Evolutionary conservation across 2,888 invertebrate species (phyloP), one percentile per base, ranked within the genome.

Genomic region (Fabriciana adippe): DNA sequence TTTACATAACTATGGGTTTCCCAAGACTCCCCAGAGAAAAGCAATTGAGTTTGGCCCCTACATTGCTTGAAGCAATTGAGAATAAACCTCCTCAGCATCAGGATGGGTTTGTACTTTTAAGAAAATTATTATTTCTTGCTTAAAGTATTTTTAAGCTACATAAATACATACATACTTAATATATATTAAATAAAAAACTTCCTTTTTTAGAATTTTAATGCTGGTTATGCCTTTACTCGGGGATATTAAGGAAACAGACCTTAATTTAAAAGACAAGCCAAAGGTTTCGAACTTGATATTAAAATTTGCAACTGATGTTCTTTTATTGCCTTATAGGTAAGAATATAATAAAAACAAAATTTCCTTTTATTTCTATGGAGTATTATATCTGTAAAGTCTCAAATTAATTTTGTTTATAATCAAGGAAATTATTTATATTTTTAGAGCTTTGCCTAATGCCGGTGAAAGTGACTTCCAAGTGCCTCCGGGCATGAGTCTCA

Each of bases 1-100:
- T 99, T 78, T 99, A 98, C 84, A 96, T 99, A 72, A 97, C 97
- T 81, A 94, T 97, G 94, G 98, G 98, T 11, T 98, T 95, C 88
- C 97, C 98, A 0, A 93, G 98, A 64, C 88, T 98, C 76, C 94
- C 95, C 14, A 88, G 94, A 59, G 95, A 95, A 13, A 95, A 96
- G 79, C 97, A 97, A 86, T 93, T 95, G 6, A 94, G 94, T 72
- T 86, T 98, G 69, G 94, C 97, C 15, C 96, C 97, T 6, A 92
- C 94, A 69, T 88, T 98, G 65, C 88, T 98, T 31, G 94, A 95
- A 79, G 95, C 97, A 71, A 92, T 97, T 57, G 96, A 96, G 79
- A 95, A 95, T 65, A 97, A 97, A 83, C 96, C 98, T 45, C 94
- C 95, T 72, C 94, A 94, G 50, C 98, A 98, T 86, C 96, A 97